A percentile compares a stretch with the other conserved stretches of the same genome.
These are phyloP conservation scores for Lithophane semibrunnea DNA, from an alignment of 2,888 invertebrate species.

Conservation along the genomic window DNA sequence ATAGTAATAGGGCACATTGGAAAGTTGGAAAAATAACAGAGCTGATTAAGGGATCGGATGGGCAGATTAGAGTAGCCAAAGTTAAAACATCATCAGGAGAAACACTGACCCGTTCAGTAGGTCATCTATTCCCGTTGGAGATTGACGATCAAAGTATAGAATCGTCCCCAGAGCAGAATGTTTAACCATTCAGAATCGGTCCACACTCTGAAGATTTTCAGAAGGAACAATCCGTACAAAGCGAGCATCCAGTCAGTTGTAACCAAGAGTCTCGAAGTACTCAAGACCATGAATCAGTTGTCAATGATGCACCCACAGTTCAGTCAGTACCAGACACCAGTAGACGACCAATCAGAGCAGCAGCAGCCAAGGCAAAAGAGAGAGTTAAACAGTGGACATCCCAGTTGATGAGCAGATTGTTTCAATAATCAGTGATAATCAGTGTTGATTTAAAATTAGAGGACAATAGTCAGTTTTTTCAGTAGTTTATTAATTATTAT, in stretches of 20 bases:
- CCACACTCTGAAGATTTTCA: not conserved
- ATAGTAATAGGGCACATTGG: constrained; percentile 11
- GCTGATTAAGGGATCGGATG: constrained; percentile 10
- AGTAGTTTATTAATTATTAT: not conserved
- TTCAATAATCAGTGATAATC: no score
- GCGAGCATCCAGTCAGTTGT: not conserved
- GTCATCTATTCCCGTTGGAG: constrained; percentile 7
- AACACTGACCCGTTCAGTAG: no score
- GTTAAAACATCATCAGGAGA: not conserved
- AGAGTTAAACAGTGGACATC: constrained; percentile 9
- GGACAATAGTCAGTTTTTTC: not conserved
- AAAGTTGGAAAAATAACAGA: constrained; percentile 9
- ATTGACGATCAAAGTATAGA: constrained; percentile 12
- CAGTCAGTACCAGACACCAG: constrained; percentile 5
- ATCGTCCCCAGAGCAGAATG: not conserved
- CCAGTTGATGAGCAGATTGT: no score
- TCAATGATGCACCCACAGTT: not conserved
- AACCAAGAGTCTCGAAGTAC: constrained; percentile 5
- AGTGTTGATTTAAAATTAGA: not conserved
- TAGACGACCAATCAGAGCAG: constrained; percentile 4
- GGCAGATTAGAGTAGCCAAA: constrained; percentile 6
- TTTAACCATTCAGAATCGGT: not conserved
- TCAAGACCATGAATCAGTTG: not conserved
- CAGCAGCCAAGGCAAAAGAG: not conserved
- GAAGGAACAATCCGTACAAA: not conserved